These are phyloP conservation scores for Acrocephalus arundinaceus DNA, from an alignment of 2,113 vertebrate genomes.

Conservation along the genomic window DNA sequence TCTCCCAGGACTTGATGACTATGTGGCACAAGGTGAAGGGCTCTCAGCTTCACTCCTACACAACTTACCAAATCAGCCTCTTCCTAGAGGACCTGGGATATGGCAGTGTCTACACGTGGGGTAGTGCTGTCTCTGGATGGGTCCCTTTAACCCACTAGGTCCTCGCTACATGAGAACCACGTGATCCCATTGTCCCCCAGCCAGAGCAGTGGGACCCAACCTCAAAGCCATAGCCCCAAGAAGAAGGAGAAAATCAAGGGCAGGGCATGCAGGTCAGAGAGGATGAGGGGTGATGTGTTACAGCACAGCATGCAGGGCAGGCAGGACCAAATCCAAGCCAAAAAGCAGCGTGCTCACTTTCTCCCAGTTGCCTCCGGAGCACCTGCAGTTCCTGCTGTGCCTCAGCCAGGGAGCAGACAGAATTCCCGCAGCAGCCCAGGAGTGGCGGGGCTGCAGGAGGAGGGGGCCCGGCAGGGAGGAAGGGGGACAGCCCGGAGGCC, in stretches of 20 bases:
- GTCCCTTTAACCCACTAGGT: neutral
- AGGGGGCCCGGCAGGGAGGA: conserved; percentile 55
- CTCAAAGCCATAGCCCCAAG: neutral
- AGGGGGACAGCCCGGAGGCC: conserved; percentile 40
- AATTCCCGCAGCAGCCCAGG: conserved; percentile 69
- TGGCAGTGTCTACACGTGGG: neutral
- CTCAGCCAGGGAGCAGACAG: conserved; percentile 83
- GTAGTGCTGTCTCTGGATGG: neutral
- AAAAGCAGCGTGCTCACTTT: conserved; percentile 70
- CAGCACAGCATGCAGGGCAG: neutral
- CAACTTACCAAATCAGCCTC: neutral
- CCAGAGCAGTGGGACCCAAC: neutral
- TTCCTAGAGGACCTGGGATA: neutral
- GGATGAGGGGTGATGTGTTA: neutral
- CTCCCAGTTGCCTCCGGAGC: conserved; percentile 87
- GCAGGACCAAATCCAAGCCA: neutral
- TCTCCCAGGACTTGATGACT: neutral
- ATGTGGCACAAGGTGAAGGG: accelerated
- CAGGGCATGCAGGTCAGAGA: neutral
- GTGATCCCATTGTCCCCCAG: neutral
- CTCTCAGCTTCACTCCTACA: neutral
- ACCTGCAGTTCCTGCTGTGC: conserved; percentile 92
- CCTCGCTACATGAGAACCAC: neutral
- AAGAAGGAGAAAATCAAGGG: neutral
- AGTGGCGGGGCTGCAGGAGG: neutral